phyloP scores from a whole-genome alignment of 2,797 vertebrate species.

The Anableps anableps region DNA sequence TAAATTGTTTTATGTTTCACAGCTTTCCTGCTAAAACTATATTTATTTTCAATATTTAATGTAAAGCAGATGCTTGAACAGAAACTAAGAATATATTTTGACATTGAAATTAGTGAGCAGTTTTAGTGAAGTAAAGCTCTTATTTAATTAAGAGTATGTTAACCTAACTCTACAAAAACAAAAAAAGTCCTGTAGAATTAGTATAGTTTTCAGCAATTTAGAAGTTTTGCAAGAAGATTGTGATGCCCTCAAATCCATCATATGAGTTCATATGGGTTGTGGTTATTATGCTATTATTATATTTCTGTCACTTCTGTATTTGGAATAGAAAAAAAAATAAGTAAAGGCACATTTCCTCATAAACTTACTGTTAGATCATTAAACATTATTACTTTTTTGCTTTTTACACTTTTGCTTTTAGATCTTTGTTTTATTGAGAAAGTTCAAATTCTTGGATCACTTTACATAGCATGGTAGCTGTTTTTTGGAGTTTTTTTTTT shows the following conservation, averaged over 20 bases:
- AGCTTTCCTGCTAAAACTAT: slow-evolving; percentile 5
- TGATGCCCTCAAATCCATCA: background rate
- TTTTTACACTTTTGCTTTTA: background rate
- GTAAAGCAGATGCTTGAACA: slow-evolving; percentile 39
- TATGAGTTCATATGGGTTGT: background rate
- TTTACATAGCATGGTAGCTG: slow-evolving; percentile 3
- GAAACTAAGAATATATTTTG: background rate
- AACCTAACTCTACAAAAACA: background rate
- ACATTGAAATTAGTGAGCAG: background rate
- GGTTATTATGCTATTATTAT: background rate
- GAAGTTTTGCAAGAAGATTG: background rate
- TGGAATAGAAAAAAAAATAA: background rate
- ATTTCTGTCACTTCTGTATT: background rate
- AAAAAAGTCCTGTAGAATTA: background rate
- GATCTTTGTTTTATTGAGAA: slow-evolving; percentile 10
- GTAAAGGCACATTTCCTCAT: background rate
- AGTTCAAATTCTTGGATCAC: slow-evolving; percentile 14
- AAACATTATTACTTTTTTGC: background rate
- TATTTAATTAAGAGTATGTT: background rate
- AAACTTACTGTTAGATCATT: background rate
- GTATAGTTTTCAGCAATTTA: background rate
- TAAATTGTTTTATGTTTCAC: slow-evolving; percentile 20
- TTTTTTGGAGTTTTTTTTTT: slow-evolving; percentile 14
- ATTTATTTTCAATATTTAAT: slow-evolving; percentile 22
- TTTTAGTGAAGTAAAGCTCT: background rate